Base-by-base conservation (phyloP, 2,797 vertebrate species). In the Xyrichtys novacula region DNA sequence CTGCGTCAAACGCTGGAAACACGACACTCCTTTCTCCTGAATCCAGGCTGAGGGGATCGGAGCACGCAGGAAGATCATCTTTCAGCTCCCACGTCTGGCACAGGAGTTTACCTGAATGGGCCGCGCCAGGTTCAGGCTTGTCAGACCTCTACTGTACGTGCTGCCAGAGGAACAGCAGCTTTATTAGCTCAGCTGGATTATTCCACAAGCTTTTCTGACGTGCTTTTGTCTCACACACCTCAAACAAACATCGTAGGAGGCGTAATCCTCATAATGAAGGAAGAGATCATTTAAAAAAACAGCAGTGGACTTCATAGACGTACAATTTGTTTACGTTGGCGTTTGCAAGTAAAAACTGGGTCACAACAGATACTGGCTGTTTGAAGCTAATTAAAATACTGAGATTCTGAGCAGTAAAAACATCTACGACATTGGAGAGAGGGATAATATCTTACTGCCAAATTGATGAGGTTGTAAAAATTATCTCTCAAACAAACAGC, bases 1-100 rank as follows among this genome's bases (percentile, higher is more conserved):
- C 68, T 31, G 53, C 66, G 23, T 23, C 68, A 74, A 76, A 88
- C 76, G 36, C 7, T 49, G 63, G 90, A 83, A 90, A 90, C 77
- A 53, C 1, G 72, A 91, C 72, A 71, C 82, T 39, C 31, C 40
- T 48, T 49, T 52, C 56, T 65, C 72, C 55, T 74, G 57, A 26
- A 54, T 78, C 71, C 32, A 8, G 44, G 65, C 65, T 54, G 64
- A 66, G 34, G 72, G 52, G 63, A 79, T 77, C 23, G 3, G 7
- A 55, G 75, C 57, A 64, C 8, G 38, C 42, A 55, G 60, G 65
- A 47, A 11, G 74, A 77, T 92, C 75, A 0, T 23, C 70, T 90
- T 83, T 79, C 87, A 77, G 70, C 71, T 76, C 78, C 56, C 79
- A 74, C 56, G 61, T 85, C 79, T 59, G 61, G 74, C 43, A 12